Base-by-base conservation (phyloP, 2,113 vertebrate species). In the Eleginops maclovinus region DNA sequence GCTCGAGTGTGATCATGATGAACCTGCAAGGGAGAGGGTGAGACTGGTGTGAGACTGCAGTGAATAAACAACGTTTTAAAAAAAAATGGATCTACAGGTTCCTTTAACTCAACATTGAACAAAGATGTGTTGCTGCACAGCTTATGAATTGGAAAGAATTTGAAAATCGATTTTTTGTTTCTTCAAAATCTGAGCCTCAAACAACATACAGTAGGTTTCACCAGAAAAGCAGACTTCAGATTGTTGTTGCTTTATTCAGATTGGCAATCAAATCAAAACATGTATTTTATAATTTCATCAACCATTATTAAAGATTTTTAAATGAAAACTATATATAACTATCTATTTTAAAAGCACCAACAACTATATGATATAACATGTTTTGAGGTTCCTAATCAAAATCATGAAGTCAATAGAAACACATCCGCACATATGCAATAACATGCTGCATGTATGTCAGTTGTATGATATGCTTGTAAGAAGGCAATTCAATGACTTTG, bases 391-490 rank as follows among this genome's bases (percentile, higher is more conserved):
- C 6, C 51, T 21, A 31, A 22, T 5, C 49, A 24, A 47, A 54
- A 28, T 51, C 1, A 31, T 53, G 36, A 43, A 44, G 12, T 62
- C 0, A 72, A 47, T 53, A 22, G n/a, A 13, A 13, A 64, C 50
- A 50, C 28, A 44, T 51, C 12, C 13, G 0, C 44, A 76, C 15
- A n/a, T 55, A 11, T 40, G 13, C 9, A 41, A n/a, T 43, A 61
- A 28, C n/a, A 63, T 56, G 2, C 19, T 51, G 4, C 21, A 44
- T 41, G 26, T 41, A n/a, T 83, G 64, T 74, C 63, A 81, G 47
- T 31, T 87, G n/a, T 81, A 84, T 86, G 66, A 87, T 88, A 77
- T 86, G 49, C 67, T 36, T 89, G 43, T 68, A 54, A 75, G 85
- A 86, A 87, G 56, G 64, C 72, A 79, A 80, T 78, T 67, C 31